Base-by-base conservation (phyloP, 2,888 invertebrate genomes). In the Tenthredo distinguenda region DNA sequence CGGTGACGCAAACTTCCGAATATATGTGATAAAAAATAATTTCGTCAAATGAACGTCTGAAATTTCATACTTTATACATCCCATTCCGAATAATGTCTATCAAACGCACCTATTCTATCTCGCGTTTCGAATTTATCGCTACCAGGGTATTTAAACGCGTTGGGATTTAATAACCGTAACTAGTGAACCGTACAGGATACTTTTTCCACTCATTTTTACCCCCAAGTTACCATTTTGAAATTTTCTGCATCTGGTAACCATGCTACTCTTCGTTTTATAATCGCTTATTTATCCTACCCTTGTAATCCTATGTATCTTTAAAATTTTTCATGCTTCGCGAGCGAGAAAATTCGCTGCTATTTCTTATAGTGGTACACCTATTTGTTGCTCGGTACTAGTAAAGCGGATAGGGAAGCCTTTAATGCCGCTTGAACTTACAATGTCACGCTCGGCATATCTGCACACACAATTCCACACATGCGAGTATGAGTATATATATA, bases 381-480 rank as follows among this genome's bases (percentile, higher is more conserved):
- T 81, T 81, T 81, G 62, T 62, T 81, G 62, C 37, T 62, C n/a
- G 40, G 37, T 50, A n/a, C 18, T 58, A 26, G 10, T 37, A 55
- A 55, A 31, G 40, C 72, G 71, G 47, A 68, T 43, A 50, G 47
- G 31, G 26, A 77, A 83, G 47, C 85, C 81, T 71, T 83, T 85
- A 87, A 87, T 85, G 86, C 87, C 85, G 86, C 86, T 90, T 89
- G 88, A 88, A 87, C 89, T 91, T 91, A 90, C 90, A 87, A 87
- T 88, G 87, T 89, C 90, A 90, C 90, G 90, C 89, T 89, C 89
- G 87, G 62, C 58, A 40, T 62, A 55, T 34, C 55, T n/a, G 50
- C 40, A 77, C 77, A 34, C 9, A 34, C 31, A 31, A 76, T 15
- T 31, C 4, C 37, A 50, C 7, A 72, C 10, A 40, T 40, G 21